phyloP scores from a whole-genome alignment of 2,888 invertebrate genomes.

The Tiliacea citrago region DNA sequence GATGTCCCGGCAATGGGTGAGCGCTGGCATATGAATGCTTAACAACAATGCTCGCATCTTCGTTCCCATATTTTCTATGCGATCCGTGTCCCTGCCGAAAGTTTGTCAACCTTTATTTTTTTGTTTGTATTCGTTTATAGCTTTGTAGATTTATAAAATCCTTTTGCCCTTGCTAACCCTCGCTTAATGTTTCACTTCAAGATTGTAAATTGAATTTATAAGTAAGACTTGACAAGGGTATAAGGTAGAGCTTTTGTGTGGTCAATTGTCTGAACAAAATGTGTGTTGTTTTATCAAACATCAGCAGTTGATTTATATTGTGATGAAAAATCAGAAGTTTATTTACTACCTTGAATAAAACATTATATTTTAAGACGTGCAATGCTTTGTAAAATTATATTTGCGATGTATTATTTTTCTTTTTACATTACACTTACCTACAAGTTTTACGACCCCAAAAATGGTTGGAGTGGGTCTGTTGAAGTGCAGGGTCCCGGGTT shows the following conservation, averaged over 20 bases:
- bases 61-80: conserved; percentile 89
- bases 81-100: conserved; percentile 87
- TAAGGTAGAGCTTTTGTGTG: conserved; percentile 44
- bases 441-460: conserved; percentile 16
- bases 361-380: conserved; percentile 26
- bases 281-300: conserved; percentile 46
- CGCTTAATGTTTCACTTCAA: conserved; percentile 53
- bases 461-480: conserved; percentile 20
- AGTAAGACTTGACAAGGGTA: conserved; percentile 61
- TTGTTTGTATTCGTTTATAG: conserved; percentile 80
- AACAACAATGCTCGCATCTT: conserved; percentile 85
- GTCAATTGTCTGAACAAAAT: conserved; percentile 43
- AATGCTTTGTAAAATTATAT: conserved; percentile 28
- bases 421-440: background rate
- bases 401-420: background rate
- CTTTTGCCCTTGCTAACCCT: conserved; percentile 60
- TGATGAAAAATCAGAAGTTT: conserved; percentile 20
- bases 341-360: conserved; percentile 44
- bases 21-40: conserved; percentile 88
- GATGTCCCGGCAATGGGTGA: conserved; percentile 90
- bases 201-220: conserved; percentile 64
- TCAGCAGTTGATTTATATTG: conserved; percentile 25
- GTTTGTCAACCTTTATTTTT: conserved; percentile 90
- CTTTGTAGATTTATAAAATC: conserved; percentile 64
- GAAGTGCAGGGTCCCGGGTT: conserved; percentile 47